These are phyloP conservation scores for Cirrhinus mrigala DNA, from an alignment of 2,797 vertebrate genomes.

Conservation along the genomic window DNA sequence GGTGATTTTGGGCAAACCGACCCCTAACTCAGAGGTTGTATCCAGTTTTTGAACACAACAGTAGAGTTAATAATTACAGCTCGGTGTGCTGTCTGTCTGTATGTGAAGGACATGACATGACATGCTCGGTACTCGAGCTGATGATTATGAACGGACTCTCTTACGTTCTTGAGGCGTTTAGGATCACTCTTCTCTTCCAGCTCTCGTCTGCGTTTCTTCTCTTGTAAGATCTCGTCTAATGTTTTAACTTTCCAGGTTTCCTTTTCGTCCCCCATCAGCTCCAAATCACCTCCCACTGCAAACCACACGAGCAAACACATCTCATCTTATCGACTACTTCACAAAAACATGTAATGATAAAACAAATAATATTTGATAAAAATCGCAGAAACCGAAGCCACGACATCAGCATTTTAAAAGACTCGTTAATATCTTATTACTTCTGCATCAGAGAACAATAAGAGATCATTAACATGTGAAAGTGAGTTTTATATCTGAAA, in stretches of 20 bases:
- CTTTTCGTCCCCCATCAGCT: constrained; percentile 99
- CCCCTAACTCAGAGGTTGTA: no score
- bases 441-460: no score
- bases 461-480: no score
- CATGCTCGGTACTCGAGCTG: background rate
- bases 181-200: constrained; percentile 92
- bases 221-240: constrained; percentile 97
- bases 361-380: background rate
- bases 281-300: constrained; percentile 77
- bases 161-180: constrained; percentile 92
- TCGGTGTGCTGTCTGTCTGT: background rate
- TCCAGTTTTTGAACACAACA: no score
- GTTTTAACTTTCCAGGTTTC: constrained; percentile 99
- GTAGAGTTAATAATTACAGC: background rate
- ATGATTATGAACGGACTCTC: background rate
- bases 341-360: background rate
- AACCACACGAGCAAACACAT: background rate
- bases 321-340: no score
- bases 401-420: background rate
- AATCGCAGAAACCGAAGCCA: background rate
- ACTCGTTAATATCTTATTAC: background rate
- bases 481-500: no score
- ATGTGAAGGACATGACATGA: background rate
- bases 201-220: constrained; percentile 96
- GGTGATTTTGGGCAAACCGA: no score